Evolutionary conservation across 2,888 invertebrate species (phyloP), one percentile per base, ranked within the genome.

Genomic region (Drosophila pegasa): DNA sequence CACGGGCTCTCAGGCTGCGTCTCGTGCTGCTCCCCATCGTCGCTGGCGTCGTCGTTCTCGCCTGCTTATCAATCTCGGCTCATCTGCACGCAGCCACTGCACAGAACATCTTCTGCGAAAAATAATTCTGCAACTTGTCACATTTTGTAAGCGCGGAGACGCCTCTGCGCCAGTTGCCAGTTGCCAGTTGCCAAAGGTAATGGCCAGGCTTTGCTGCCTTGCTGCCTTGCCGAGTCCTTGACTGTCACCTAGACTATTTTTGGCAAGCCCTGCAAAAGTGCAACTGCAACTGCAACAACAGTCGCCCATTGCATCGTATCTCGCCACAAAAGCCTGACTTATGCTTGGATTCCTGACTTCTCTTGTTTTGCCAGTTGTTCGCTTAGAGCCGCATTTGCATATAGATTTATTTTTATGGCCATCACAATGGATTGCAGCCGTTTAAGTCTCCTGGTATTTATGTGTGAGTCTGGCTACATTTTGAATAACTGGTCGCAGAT

Each of bases 61-160:
- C 27, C 73, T 60, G 86, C 88, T 86, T 86, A 86, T 86, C 86
- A 89, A 86, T 88, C 87, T 80, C 75, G 60, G 64, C 73, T 88
- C 83, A 86, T 86, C 89, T 89, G 82, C 87, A 89, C 87, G 86
- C 88, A 82, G 87, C 63, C 71, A 52, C 56, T 25, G 56, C 57
- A 47, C 59, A 62, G 67, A 88, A 86, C 89, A 89, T 82, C 83
- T 86, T 86, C 86, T 88, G 80, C 84, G 86, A 88, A 86, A 86
- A 86, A 86, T 78, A 80, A 86, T 86, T 88, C 78, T 69, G 80
- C 87, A 82, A 88, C 85, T 85, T 85, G 85, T 85, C 85, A 88
- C 84, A 85, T 89, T 85, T 87, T 81, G 87, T 86, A 77, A 79
- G 64, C 66, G 68, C 62, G 55, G 56, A 84, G 80, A 87, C 87